phyloP scores from a whole-genome alignment of 2,888 invertebrate genomes.

The Pachymerium ferrugineum region DNA sequence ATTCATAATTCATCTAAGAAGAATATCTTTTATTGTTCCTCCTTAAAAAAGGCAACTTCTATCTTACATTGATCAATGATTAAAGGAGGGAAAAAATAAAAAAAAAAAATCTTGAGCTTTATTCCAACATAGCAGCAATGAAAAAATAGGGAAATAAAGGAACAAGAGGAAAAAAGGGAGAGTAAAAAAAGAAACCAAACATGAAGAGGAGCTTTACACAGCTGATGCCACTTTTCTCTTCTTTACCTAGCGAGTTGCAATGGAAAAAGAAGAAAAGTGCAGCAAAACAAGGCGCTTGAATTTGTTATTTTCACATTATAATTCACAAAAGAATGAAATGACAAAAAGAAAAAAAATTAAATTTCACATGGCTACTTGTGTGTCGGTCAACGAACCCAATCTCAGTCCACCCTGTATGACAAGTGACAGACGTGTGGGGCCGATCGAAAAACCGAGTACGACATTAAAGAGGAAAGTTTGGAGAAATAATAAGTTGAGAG shows the following conservation, averaged over 20 bases:
- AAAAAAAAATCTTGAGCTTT: neutral
- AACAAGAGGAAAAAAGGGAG: neutral
- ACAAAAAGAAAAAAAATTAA: neutral
- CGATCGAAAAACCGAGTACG: neutral
- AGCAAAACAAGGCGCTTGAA: no score
- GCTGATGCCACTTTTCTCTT: neutral
- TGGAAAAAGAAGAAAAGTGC: no score
- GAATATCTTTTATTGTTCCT: no score
- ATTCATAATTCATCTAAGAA: no score
- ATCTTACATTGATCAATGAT: neutral
- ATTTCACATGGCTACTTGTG: no score
- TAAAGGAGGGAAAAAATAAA: neutral
- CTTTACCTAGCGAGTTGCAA: no score
- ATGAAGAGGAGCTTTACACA: neutral
- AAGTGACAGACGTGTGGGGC: neutral
- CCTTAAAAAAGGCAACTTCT: no score
- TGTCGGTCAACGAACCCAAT: constrained; percentile 1
- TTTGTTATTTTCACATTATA: no score
- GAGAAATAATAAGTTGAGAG: neutral
- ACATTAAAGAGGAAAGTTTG: neutral
- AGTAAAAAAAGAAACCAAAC: neutral
- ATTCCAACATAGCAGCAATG: neutral
- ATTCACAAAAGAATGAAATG: neutral
- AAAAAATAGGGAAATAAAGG: neutral
- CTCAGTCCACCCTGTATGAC: neutral